Base-by-base conservation (phyloP, 1,140 invertebrate genomes). In the Limonius californicus region DNA sequence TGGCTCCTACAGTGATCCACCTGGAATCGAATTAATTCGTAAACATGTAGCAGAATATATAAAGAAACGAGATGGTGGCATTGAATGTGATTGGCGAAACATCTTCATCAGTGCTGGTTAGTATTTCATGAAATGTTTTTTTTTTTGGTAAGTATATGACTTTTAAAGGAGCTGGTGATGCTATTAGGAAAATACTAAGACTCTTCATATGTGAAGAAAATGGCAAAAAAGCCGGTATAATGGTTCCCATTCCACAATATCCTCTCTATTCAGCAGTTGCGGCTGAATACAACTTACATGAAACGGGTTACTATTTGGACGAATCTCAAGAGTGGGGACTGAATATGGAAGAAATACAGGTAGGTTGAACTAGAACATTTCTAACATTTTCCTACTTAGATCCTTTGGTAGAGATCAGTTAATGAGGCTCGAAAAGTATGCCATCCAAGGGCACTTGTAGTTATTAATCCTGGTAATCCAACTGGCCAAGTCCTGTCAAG, bases 241-340 rank as follows among this genome's bases (percentile, higher is more conserved):
- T 99, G 91, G 90, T 99, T 66, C 97, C 97, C 0, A 98, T 98
- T 74, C 97, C 96, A n/a, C n/a, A 99, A 76, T 99, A 99, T 81
- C 97, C 97, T 11, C 80, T 99, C 0, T 99, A 99, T 79, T 91
- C 94, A 0, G 97, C 97, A 1, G 89, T 94, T 0, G 80, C 98
- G 18, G 89, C 92, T 14, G 95, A 98, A 78, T 95, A 91, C 75
- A 87, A 90, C 60, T 85, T 98, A 72, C 65, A 79, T 15, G 89
- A 92, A 83, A 84, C 97, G 43, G 89, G 89, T 0, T 99, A 99
- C 78, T 99, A 89, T 76, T 79, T 99, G 62, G 86, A 99, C 79
- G 97, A 99, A 79, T 85, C 84, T 0, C 87, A 87, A 35, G 87
- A 89, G 66, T 99, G 97, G 97, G 86, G 85, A 0, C 75, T 99